A percentile compares a stretch with the other conserved stretches of the same genome.
phyloP scores from a whole-genome alignment of 2,888 invertebrate species.

The Camptogramma bilineatum region DNA sequence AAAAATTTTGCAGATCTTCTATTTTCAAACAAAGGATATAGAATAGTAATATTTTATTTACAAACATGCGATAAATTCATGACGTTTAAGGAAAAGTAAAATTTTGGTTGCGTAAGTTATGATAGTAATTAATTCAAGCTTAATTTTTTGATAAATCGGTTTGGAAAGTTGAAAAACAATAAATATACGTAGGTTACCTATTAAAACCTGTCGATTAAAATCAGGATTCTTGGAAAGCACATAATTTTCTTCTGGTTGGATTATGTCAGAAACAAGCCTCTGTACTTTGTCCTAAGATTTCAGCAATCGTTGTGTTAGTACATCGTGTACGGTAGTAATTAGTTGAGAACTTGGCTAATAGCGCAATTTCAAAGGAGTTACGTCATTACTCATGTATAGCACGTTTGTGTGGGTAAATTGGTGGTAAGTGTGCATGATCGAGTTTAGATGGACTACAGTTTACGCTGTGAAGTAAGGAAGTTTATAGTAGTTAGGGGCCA shows the following conservation, averaged over 20 bases:
- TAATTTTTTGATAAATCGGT: too few relatives aligned
- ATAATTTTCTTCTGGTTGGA: neutral
- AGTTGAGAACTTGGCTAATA: slow-evolving; percentile 59
- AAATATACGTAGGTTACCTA: too few relatives aligned
- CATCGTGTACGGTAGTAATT: slow-evolving; percentile 54
- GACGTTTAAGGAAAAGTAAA: too few relatives aligned
- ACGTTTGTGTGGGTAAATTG: slow-evolving; percentile 35
- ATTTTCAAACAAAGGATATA: neutral
- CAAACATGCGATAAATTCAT: too few relatives aligned
- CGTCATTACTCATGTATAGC: slow-evolving; percentile 41
- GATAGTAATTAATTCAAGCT: too few relatives aligned
- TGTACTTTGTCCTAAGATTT: too few relatives aligned
- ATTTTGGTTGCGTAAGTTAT: too few relatives aligned
- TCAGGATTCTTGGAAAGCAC: too few relatives aligned
- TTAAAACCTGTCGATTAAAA: too few relatives aligned
- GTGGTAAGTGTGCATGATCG: slow-evolving; percentile 25
- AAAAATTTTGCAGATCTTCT: neutral
- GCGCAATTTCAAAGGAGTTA: slow-evolving; percentile 49
- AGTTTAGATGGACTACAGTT: slow-evolving; percentile 22
- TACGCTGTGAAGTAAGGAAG: neutral
- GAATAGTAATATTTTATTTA: too few relatives aligned
- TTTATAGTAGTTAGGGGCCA: neutral
- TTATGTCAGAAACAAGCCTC: too few relatives aligned
- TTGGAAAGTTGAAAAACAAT: too few relatives aligned
- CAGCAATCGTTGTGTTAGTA: slow-evolving; percentile 18